Percentiles rank a stretch among this genome's conserved stretches.
Evolutionary conservation across 2,888 invertebrate genomes (phyloP).

Genomic region (Cheilosia scutellata): DNA sequence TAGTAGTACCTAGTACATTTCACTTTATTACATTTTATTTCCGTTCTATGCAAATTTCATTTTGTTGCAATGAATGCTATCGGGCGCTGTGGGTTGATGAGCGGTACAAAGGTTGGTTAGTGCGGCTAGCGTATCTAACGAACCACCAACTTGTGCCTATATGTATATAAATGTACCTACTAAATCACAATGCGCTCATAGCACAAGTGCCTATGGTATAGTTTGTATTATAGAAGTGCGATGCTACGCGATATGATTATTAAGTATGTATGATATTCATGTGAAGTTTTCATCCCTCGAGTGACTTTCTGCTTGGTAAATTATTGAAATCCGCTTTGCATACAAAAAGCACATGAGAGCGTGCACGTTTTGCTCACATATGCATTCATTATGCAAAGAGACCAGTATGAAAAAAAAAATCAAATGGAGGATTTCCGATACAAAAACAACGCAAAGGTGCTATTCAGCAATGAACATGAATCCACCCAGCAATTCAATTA

Average conservation of each 20-base stretch:
- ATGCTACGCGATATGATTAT: constrained; percentile 60
- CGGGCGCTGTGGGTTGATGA: constrained; percentile 22
- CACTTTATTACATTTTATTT: constrained; percentile 75
- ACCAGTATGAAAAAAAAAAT: constrained; percentile 40
- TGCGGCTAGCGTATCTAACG: constrained; percentile 18
- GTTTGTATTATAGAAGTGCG: constrained; percentile 26
- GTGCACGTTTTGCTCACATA: constrained; percentile 61
- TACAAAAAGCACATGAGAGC: constrained; percentile 61
- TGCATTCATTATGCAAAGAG: constrained; percentile 72
- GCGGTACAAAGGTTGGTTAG: constrained; percentile 12
- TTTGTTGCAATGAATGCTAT: constrained; percentile 51
- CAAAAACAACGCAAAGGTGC: constrained; percentile 45
- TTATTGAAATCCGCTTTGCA: constrained; percentile 70
- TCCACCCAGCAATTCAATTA: constrained; percentile 75
- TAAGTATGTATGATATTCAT: constrained; percentile 72
- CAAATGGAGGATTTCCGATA: constrained; percentile 62
- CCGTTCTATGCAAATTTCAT: constrained; percentile 74
- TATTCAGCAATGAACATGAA: constrained; percentile 46
- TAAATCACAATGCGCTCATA: constrained; percentile 52
- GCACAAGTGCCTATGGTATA: constrained; percentile 14
- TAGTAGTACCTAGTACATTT: constrained; percentile 50
- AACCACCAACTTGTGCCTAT: constrained; percentile 14
- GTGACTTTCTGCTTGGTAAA: constrained; percentile 69
- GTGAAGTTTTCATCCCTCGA: constrained; percentile 63
- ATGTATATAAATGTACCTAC: neutral